Conservation (phyloP, 2,888 invertebrate species). For the Lagria hirta region DNA sequence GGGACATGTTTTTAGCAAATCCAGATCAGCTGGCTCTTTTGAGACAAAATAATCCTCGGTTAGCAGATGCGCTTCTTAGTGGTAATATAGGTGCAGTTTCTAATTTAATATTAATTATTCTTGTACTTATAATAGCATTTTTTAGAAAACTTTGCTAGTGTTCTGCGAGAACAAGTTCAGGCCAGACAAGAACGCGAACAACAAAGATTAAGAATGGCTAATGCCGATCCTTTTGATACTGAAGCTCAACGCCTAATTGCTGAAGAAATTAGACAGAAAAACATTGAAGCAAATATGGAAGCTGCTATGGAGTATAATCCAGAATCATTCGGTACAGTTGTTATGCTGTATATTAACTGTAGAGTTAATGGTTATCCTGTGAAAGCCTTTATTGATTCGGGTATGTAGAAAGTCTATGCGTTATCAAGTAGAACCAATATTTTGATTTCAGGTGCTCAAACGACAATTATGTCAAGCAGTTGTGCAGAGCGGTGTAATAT, state of each 20-base stretch:
- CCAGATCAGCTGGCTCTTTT: constrained; percentile 88
- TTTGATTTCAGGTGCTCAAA: constrained; percentile 71
- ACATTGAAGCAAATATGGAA: constrained; percentile 98
- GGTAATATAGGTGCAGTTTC: constrained; percentile 76
- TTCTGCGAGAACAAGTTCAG: constrained; percentile 79
- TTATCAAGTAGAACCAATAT: not conserved
- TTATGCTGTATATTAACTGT: constrained; percentile 97
- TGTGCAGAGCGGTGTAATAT: constrained; percentile 95
- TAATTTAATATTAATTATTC: not conserved
- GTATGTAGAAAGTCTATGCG: constrained; percentile 29
- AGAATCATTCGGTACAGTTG: constrained; percentile 96
- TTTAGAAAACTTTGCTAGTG: constrained; percentile 76
- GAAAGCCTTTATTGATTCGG: constrained; percentile 98
- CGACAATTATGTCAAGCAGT: constrained; percentile 95
- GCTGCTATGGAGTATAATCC: constrained; percentile 98
- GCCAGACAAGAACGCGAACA: constrained; percentile 81
- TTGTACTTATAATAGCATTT: constrained; percentile 6
- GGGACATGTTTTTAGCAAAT: constrained; percentile 84
- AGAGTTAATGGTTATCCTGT: constrained; percentile 95
- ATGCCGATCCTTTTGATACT: constrained; percentile 93
- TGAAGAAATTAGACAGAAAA: constrained; percentile 92
- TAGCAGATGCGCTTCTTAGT: constrained; percentile 88
- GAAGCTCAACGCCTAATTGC: constrained; percentile 94
- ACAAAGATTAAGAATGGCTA: constrained; percentile 83
- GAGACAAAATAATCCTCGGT: constrained; percentile 88